These are phyloP conservation scores for Pteromalus puparum DNA, from an alignment of 1,140 invertebrate genomes.

Conservation along the genomic window DNA sequence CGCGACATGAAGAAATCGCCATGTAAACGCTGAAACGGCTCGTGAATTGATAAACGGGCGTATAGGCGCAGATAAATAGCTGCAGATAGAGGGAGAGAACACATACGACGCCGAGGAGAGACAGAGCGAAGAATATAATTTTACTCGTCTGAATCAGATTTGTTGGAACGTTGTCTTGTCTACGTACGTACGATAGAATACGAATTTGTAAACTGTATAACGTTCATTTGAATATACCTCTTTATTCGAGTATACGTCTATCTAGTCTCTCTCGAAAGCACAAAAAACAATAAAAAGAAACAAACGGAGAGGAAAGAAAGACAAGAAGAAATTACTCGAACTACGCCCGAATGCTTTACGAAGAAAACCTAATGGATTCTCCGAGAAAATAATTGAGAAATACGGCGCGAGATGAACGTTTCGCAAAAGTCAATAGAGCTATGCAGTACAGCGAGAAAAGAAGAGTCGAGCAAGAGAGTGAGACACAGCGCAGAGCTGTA, in stretches of 20 bases:
- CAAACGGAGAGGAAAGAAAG: background rate
- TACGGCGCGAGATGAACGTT: conserved; percentile 21
- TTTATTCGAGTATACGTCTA: background rate
- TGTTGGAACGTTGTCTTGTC: background rate
- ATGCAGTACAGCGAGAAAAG: background rate
- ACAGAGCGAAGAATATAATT: conserved; percentile 1
- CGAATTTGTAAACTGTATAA: background rate
- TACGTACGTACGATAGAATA: too few species aligned
- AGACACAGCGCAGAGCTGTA: conserved; percentile 17
- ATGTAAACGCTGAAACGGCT: background rate
- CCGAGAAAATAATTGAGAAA: conserved; percentile 55
- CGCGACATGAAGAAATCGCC: background rate
- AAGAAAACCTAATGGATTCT: conserved; percentile 50
- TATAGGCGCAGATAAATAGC: conserved; percentile 18
- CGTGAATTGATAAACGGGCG: background rate
- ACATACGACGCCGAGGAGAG: background rate
- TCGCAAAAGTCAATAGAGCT: conserved; percentile 35
- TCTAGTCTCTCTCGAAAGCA: background rate
- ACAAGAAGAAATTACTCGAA: background rate
- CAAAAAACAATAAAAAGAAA: background rate
- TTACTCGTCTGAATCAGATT: background rate
- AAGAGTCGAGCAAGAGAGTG: background rate
- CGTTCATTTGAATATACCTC: background rate
- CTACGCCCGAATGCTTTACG: background rate
- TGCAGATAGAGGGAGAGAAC: background rate